phyloP scores from a whole-genome alignment of 2,113 vertebrate genomes.

The Neopipo cinnamomea region DNA sequence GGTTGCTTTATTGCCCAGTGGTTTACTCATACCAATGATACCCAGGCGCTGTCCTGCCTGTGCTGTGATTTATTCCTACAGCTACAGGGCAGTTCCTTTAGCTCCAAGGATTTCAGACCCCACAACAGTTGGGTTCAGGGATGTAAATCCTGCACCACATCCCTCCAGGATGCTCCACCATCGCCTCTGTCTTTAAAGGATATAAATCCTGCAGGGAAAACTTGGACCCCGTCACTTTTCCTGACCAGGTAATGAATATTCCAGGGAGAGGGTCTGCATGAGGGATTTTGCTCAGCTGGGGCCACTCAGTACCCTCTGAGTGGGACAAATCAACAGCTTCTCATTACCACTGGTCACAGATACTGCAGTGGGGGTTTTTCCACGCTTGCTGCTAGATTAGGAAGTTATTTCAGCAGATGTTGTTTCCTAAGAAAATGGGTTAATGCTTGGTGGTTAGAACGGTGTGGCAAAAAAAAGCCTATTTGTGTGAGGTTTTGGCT shows the following conservation, averaged over 20 bases:
- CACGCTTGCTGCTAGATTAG: neutral
- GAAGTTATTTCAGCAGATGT: conserved; percentile 53
- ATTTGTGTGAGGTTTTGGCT: conserved; percentile 56
- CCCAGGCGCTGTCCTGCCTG: neutral
- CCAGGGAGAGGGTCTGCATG: neutral
- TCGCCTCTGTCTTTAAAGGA: neutral
- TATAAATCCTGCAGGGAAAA: neutral
- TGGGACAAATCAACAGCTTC: neutral
- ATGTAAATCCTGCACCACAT: neutral
- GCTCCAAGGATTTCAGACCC: neutral
- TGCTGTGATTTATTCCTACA: neutral
- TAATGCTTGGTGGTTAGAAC: conserved; percentile 34
- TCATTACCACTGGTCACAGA: neutral
- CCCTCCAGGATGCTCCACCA: neutral
- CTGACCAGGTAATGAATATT: neutral
- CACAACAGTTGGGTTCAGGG: fast-evolving
- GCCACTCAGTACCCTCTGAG: neutral
- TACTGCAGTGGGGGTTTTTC: neutral
- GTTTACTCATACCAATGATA: neutral
- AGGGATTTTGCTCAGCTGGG: neutral
- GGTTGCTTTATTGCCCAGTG: neutral
- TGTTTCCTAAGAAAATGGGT: conserved; percentile 55
- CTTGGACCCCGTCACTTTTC: neutral
- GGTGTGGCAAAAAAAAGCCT: conserved; percentile 41
- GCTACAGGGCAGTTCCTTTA: fast-evolving